phyloP scores from a whole-genome alignment of 1,140 invertebrate species.

The Lutraria rhynchaena region DNA sequence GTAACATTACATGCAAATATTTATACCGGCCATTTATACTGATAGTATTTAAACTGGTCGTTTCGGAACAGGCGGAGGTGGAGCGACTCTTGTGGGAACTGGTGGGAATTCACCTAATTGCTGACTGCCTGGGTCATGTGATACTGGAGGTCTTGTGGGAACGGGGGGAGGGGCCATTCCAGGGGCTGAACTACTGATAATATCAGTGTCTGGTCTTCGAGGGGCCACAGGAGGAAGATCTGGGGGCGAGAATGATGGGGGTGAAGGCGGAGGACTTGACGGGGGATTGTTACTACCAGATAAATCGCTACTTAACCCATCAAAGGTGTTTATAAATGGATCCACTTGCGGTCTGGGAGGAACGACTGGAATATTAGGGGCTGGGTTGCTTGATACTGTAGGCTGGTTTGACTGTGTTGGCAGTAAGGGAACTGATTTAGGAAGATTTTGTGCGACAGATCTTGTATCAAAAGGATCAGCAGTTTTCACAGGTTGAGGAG shows the following conservation, averaged over 20 bases:
- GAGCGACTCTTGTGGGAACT: conserved; percentile 30
- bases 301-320: background rate
- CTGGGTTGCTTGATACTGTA: background rate
- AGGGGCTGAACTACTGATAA: background rate
- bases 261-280: conserved; percentile 35
- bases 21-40: too few species aligned
- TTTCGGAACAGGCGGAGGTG: conserved; percentile 55
- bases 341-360: conserved; percentile 30
- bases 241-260: conserved; percentile 8
- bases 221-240: conserved; percentile 22
- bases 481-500: conserved; percentile 18
- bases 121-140: conserved; percentile 5
- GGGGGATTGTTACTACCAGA: conserved; percentile 6
- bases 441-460: conserved; percentile 18
- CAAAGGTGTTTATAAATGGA: background rate
- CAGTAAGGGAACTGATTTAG: background rate
- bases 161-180: conserved; percentile 27
- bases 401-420: conserved; percentile 2
- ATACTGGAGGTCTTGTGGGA: conserved; percentile 35
- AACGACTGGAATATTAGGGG: conserved; percentile 9
- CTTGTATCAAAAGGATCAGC: conserved; percentile 58
- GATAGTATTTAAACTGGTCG: conserved; percentile 34
- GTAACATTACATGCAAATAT: too few species aligned
- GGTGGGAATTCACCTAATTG: conserved; percentile 9
- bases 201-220: conserved; percentile 13